Percentiles rank a stretch among this genome's conserved stretches.
Evolutionary conservation across 1,140 invertebrate species (phyloP).

Genomic region (Adoxophyes honmai): DNA sequence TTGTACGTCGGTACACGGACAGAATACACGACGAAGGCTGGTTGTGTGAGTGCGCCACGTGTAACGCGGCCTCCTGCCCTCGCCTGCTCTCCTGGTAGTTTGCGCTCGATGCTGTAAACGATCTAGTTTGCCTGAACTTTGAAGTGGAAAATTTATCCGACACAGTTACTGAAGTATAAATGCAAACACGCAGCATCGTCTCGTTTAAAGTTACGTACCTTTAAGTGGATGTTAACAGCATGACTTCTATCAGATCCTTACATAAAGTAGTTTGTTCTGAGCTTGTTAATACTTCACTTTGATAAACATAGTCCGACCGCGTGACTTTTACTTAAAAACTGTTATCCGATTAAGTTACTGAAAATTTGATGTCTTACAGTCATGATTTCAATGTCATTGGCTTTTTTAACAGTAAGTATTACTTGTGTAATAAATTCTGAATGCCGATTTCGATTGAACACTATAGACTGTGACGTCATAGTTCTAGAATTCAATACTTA

Average conservation of each 20-base stretch:
- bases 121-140: slow-evolving; percentile 68
- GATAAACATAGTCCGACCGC: too few species aligned
- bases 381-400: too few species aligned
- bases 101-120: slow-evolving; percentile 66
- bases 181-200: slow-evolving; percentile 17
- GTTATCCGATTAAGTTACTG: too few species aligned
- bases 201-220: slow-evolving; percentile 2
- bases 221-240: neutral
- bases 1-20: slow-evolving; percentile 25
- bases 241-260: neutral
- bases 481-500: too few species aligned
- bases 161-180: slow-evolving; percentile 31
- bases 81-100: slow-evolving; percentile 57
- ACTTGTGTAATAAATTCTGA: too few species aligned
- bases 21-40: slow-evolving; percentile 18
- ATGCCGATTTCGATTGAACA: too few species aligned
- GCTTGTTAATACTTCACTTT: too few species aligned
- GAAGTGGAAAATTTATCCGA: slow-evolving; percentile 51
- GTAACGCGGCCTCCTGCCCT: slow-evolving; percentile 49
- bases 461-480: too few species aligned
- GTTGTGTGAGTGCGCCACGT: slow-evolving; percentile 63
- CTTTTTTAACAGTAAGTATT: too few species aligned
- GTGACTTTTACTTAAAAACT: too few species aligned
- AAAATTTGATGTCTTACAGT: too few species aligned
- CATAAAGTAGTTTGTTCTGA: neutral